Base-by-base conservation (phyloP, 2,888 invertebrate species). In the Phrixothrix hirtus region DNA sequence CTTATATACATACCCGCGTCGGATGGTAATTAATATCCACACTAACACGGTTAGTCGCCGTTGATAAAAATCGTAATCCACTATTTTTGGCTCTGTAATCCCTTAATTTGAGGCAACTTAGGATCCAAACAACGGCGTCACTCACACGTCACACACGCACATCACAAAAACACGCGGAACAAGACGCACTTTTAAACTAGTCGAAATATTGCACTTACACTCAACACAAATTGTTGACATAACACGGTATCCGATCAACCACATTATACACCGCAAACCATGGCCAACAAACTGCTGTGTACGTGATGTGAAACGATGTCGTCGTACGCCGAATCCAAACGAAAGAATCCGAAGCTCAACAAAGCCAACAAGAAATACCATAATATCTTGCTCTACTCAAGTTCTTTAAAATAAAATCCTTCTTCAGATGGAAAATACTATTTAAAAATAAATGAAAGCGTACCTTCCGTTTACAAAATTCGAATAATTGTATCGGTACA, bases 1-100 rank as follows among this genome's bases (percentile, higher is more conserved):
- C 34, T 41, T 41, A 26, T 27, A 50, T 54, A 54, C 54, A 29
- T 48, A 55, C 54, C 49, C 39, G 49, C 54, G 48, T 55, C 47
- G 45, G 54, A 55, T 55, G 54, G 49, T 55, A 35, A 45, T 49
- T 55, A 41, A 36, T 41, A 55, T 55, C 54, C 54, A 55, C 54
- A 45, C 36, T 45, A 41, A 15, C 35, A 45, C 44, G 43, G 25
- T 34, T 36, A 42, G 27, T 35, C 21, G 52, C 12, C 31, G 26
- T 36, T 21, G 15, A 21, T 10, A 32, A 34, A 32, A 30, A 42
- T 11, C 14, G 36, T 52, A 51, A 52, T 52, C 52, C 53, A 34
- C 36, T 47, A 42, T 21, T 35, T 41, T 17, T n/a, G 41, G 17
- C 30, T 34, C 27, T 7, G 44, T 43, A 44, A 54, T 54, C 54